These are phyloP conservation scores for Trichosurus vulpecula DNA, from an alignment of 2,797 vertebrate genomes.

Conservation along the genomic window DNA sequence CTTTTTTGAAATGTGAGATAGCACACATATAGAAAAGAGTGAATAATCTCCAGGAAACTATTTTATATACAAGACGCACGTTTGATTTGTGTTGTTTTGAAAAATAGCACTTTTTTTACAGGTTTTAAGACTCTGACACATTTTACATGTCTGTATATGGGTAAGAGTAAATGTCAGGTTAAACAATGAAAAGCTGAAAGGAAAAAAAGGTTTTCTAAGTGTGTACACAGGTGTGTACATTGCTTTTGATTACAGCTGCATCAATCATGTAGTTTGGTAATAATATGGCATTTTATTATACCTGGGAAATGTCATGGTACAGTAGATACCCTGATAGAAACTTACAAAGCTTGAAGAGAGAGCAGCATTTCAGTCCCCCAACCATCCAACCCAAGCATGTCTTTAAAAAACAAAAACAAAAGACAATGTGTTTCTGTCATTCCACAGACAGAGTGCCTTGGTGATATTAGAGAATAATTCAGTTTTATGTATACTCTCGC, in stretches of 20 bases:
- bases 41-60: conserved; percentile 59
- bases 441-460: neutral
- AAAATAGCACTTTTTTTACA: neutral
- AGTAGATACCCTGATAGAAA: conserved; percentile 72
- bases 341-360: conserved; percentile 65
- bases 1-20: conserved; percentile 38
- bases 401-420: conserved; percentile 19
- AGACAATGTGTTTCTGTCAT: neutral
- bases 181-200: conserved; percentile 73
- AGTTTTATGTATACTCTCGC: neutral
- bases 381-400: conserved; percentile 7
- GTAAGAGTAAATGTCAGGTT: conserved; percentile 75
- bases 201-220: conserved; percentile 72
- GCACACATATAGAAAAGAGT: conserved; percentile 17
- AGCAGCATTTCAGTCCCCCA: conserved; percentile 54
- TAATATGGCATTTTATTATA: conserved; percentile 74
- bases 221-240: conserved; percentile 57
- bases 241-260: conserved; percentile 72
- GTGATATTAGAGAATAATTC: conserved; percentile 18
- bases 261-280: conserved; percentile 66
- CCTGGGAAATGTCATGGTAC: conserved; percentile 65
- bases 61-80: conserved; percentile 49
- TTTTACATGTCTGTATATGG: conserved; percentile 71
- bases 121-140: conserved; percentile 68
- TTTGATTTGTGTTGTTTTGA: conserved; percentile 58